Conservation (phyloP, 1,140 invertebrate species). For the Limonius californicus region DNA sequence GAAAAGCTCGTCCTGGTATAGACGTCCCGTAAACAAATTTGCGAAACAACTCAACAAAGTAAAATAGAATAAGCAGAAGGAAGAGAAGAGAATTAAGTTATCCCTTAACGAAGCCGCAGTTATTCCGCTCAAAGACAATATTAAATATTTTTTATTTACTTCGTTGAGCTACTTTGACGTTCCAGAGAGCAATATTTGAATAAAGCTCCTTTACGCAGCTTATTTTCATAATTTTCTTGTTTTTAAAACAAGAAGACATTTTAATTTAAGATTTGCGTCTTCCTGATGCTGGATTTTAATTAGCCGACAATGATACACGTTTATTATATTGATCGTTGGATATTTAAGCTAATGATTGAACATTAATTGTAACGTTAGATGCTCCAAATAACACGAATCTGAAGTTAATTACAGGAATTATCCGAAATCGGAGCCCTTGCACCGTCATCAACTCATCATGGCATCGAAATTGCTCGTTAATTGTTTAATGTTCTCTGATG, state of each 20-base stretch:
- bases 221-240: constrained; percentile 35
- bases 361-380: constrained; percentile 24
- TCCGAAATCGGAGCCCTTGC: constrained; percentile 27
- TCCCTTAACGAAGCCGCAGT: constrained; percentile 40
- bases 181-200: constrained; percentile 34
- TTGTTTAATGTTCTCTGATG: constrained; percentile 21
- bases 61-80: constrained; percentile 19
- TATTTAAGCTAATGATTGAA: constrained; percentile 10
- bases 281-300: neutral
- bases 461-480: constrained; percentile 31
- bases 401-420: constrained; percentile 32
- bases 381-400: constrained; percentile 31
- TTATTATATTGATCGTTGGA: neutral
- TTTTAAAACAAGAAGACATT: neutral
- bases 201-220: constrained; percentile 33
- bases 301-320: neutral
- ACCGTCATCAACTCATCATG: constrained; percentile 33
- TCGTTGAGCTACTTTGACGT: constrained; percentile 20
- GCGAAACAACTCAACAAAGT: constrained; percentile 11
- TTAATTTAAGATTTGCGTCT: neutral
- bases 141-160: constrained; percentile 42
- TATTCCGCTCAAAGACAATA: constrained; percentile 40
- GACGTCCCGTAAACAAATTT: constrained; percentile 1
- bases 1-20: neutral
- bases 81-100: constrained; percentile 37